These are phyloP conservation scores for Gyps fulvus DNA, from an alignment of 2,113 vertebrate genomes.

Conservation along the genomic window DNA sequence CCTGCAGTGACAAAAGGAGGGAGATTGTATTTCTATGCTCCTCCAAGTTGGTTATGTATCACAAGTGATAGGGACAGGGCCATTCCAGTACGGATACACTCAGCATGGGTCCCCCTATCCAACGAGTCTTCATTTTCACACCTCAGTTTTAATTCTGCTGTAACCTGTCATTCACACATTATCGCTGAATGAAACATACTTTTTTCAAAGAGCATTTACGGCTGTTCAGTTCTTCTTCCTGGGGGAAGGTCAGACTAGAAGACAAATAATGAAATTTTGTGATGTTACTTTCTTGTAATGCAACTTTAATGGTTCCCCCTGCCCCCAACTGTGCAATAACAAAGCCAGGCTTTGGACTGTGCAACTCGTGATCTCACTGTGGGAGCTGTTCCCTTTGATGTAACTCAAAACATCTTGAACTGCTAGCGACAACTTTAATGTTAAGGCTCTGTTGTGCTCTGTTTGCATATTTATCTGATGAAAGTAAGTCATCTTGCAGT, in stretches of 20 bases:
- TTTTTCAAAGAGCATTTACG: background rate
- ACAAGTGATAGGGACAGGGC: background rate
- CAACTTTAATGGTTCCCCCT: background rate
- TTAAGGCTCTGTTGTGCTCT: slow-evolving; percentile 3
- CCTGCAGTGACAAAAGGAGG: background rate
- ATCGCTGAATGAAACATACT: background rate
- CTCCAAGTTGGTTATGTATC: too few species aligned
- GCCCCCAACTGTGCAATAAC: background rate
- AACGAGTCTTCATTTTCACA: background rate
- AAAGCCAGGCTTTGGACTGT: background rate
- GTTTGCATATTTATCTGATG: background rate
- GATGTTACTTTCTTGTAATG: background rate
- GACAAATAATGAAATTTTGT: background rate
- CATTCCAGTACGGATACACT: too few species aligned
- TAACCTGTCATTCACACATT: background rate
- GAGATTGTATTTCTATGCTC: background rate
- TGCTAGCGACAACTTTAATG: background rate
- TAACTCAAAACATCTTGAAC: background rate
- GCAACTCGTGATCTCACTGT: background rate
- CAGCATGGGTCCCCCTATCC: background rate
- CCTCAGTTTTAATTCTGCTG: background rate
- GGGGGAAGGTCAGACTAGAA: background rate
- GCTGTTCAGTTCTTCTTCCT: background rate
- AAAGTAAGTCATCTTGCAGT: background rate
- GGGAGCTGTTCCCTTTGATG: background rate